These are phyloP conservation scores for Hippopotamus amphibius DNA, from an alignment of 2,113 vertebrate species.

Conservation along the genomic window DNA sequence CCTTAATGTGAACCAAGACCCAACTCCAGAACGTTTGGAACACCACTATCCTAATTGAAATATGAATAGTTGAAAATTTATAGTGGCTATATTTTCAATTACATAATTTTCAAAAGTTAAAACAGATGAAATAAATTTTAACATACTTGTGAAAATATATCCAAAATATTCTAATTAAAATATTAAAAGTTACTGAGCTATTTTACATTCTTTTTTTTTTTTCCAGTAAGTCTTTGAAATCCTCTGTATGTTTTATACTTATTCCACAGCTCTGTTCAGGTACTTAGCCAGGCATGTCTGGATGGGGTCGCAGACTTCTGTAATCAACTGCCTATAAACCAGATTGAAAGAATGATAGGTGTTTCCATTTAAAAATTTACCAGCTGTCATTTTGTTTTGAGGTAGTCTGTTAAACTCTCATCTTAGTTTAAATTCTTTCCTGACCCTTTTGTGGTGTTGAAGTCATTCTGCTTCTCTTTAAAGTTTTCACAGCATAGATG, in stretches of 20 bases:
- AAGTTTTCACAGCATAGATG: not conserved
- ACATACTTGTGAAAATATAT: not conserved
- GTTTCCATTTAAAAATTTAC: not conserved
- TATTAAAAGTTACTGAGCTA: not conserved
- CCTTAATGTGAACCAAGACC: not conserved
- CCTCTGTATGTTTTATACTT: not conserved
- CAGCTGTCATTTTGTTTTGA: not conserved
- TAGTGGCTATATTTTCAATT: not conserved
- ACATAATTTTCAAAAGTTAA: not conserved
- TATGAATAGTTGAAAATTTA: not conserved
- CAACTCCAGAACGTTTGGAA: not conserved
- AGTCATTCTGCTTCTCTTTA: not conserved
- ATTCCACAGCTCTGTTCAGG: accelerated
- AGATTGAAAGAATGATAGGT: too few species aligned
- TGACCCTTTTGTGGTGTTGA: not conserved
- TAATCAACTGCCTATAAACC: not conserved
- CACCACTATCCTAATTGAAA: not conserved
- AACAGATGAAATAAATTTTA: not conserved
- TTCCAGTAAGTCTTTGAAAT: not conserved
- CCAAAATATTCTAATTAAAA: not conserved
- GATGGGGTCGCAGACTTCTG: accelerated
- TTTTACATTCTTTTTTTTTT: not conserved
- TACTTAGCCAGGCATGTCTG: not conserved
- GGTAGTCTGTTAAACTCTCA: not conserved
- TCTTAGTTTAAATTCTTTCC: not conserved